Evolutionary conservation across 2,113 vertebrate genomes (phyloP).

Genomic region (Brachionichthys hirsutus): DNA sequence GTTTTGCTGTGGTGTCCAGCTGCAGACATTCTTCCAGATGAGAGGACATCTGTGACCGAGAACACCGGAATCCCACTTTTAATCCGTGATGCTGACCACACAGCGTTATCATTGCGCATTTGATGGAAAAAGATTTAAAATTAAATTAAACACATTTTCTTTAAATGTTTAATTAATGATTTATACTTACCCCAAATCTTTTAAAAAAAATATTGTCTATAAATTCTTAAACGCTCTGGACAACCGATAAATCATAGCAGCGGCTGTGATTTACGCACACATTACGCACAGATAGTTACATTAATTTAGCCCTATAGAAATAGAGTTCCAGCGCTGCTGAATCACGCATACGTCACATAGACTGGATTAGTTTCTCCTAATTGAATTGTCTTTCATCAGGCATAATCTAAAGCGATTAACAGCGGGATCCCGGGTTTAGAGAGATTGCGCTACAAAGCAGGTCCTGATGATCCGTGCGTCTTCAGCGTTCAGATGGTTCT

Average conservation of each 20-base stretch:
- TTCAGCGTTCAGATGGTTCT: slow-evolving; percentile 14
- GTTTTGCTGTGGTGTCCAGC: slow-evolving; percentile 45
- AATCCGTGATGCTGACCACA: slow-evolving; percentile 2
- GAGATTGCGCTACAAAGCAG: not conserved
- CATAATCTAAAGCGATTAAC: not conserved
- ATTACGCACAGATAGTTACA: not conserved
- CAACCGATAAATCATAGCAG: not conserved
- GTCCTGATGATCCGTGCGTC: slow-evolving; percentile 6
- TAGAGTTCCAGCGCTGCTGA: not conserved
- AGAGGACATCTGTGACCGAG: slow-evolving; percentile 71
- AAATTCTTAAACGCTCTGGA: not conserved
- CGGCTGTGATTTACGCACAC: slow-evolving; percentile 13
- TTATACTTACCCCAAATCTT: too few species aligned
- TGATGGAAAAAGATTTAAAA: not conserved
- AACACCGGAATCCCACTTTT: slow-evolving; percentile 5
- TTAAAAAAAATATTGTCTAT: too few species aligned
- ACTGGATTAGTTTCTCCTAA: not conserved
- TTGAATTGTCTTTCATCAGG: slow-evolving; percentile 2
- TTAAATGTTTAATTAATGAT: too few species aligned
- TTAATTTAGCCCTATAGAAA: not conserved
- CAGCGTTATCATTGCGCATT: too few species aligned
- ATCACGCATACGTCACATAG: not conserved
- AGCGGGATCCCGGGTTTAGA: not conserved
- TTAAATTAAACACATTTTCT: too few species aligned
- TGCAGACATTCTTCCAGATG: slow-evolving; percentile 59